Conservation (phyloP, 2,113 vertebrate genomes). For the Calidris pygmaea region DNA sequence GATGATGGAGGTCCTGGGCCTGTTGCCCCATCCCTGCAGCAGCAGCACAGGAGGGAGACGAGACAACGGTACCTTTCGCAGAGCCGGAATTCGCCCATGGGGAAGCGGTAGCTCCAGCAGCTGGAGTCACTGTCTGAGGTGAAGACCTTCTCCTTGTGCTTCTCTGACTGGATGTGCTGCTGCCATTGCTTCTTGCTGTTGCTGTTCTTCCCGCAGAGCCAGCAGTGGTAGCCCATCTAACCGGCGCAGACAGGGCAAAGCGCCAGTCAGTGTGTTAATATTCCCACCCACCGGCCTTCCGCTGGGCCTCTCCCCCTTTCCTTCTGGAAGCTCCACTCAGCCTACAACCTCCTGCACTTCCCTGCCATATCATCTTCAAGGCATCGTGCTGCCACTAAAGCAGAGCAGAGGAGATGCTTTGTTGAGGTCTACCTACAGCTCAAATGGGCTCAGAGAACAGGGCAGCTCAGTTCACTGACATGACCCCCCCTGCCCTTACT, state of each 20-base stretch:
- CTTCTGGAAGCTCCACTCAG: not conserved
- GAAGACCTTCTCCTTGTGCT: slow-evolving; percentile 95
- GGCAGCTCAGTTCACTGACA: not conserved
- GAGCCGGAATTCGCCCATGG: slow-evolving; percentile 82
- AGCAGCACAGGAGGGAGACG: not conserved
- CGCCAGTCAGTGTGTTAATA: not conserved
- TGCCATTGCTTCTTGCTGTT: slow-evolving; percentile 98
- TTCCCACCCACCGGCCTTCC: not conserved
- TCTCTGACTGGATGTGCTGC: slow-evolving; percentile 91
- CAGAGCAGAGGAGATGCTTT: not conserved
- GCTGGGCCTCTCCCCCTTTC: not conserved
- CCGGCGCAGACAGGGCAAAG: not conserved
- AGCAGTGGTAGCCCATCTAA: slow-evolving; percentile 90
- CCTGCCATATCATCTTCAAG: not conserved
- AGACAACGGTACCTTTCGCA: slow-evolving; percentile 79
- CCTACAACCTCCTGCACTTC: not conserved
- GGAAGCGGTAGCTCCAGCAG: slow-evolving; percentile 91
- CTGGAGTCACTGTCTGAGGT: slow-evolving; percentile 88
- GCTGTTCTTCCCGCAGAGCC: slow-evolving; percentile 92
- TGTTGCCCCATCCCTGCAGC: not conserved
- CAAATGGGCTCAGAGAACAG: not conserved
- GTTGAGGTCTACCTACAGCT: not conserved
- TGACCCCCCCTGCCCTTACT: not conserved
- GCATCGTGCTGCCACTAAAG: not conserved
- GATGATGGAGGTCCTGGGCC: not conserved